Evolutionary conservation across 2,113 vertebrate genomes (phyloP).

Genomic region (Psilopsiagon aurifrons): DNA sequence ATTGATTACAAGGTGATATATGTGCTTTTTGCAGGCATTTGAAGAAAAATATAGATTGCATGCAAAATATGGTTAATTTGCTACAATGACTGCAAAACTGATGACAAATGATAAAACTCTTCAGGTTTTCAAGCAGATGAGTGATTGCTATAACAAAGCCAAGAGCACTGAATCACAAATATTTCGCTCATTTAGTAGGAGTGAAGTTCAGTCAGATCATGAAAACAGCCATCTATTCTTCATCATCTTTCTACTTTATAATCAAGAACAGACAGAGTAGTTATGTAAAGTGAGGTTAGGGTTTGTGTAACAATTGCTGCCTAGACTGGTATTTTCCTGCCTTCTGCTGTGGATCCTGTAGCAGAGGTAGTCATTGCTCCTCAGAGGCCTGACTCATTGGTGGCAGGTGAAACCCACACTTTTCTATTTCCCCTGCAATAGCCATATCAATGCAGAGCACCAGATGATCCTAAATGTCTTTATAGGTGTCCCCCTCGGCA

Average conservation of each 20-base stretch:
- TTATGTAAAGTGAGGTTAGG: background rate
- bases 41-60: constrained; percentile 20
- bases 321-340: background rate
- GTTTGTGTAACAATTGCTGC: background rate
- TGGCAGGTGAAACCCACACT: background rate
- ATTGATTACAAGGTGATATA: constrained; percentile 56
- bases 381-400: background rate
- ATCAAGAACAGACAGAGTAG: background rate
- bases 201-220: constrained; percentile 15
- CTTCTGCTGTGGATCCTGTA: background rate
- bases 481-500: background rate
- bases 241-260: background rate
- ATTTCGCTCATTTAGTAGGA: background rate
- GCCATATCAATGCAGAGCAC: background rate
- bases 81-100: constrained; percentile 37
- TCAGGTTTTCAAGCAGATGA: constrained; percentile 54
- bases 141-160: constrained; percentile 49
- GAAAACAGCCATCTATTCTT: background rate
- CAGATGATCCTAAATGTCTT: background rate
- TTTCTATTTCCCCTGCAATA: background rate
- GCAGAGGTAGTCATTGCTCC: background rate
- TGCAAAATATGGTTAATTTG: constrained; percentile 47
- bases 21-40: constrained; percentile 50
- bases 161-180: constrained; percentile 36
- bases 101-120: constrained; percentile 47